Evolutionary conservation across 1,140 invertebrate species (phyloP).

Genomic region (Brachionus asplanchnoidis): DNA sequence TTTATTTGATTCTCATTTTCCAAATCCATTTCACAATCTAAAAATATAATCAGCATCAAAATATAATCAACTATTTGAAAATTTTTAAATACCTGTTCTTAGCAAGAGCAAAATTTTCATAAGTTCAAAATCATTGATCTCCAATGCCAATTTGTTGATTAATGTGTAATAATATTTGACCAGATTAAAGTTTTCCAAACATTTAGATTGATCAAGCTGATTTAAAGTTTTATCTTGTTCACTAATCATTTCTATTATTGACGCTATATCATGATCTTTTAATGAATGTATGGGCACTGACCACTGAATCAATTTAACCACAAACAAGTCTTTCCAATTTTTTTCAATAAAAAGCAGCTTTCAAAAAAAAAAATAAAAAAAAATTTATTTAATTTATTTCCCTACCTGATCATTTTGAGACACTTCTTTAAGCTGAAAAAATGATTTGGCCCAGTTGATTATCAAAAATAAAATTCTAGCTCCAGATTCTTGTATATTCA

Average conservation of each 20-base stretch:
- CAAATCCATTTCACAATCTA: not conserved
- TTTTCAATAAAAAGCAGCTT: not conserved
- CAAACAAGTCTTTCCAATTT: conserved; percentile 22
- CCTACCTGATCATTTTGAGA: conserved; percentile 70
- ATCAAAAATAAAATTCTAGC: conserved; percentile 81
- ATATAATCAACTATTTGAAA: not conserved
- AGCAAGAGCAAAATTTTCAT: not conserved
- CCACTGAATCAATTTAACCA: conserved; percentile 23
- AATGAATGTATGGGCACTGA: not conserved
- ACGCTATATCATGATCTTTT: not conserved
- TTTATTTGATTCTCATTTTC: conserved; percentile 1
- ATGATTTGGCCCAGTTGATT: conserved; percentile 76
- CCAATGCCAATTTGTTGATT: not conserved
- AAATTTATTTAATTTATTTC: conserved; percentile 58
- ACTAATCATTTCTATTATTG: not conserved
- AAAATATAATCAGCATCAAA: not conserved
- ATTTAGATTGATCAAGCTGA: not conserved
- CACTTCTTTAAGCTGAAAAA: conserved; percentile 70
- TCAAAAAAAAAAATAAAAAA: not conserved
- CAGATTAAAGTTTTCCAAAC: not conserved
- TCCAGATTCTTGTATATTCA: conserved; percentile 69
- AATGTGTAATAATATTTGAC: not conserved
- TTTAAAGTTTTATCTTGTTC: not conserved
- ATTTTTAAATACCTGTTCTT: not conserved
- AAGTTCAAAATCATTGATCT: not conserved